Conservation (phyloP, 1,140 invertebrate species). For the Octopus bimaculoides region DNA sequence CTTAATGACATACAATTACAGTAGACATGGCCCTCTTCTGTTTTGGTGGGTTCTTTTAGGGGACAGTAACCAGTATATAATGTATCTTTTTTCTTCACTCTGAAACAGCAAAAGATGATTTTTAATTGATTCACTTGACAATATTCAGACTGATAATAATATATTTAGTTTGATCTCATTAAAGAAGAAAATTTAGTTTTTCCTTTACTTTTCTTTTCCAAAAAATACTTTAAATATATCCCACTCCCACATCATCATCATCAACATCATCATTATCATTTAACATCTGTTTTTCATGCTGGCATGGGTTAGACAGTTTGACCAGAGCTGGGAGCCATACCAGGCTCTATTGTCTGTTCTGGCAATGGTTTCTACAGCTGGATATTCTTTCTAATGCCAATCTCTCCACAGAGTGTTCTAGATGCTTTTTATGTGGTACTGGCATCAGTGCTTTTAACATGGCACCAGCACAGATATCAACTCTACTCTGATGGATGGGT, state of each 20-base stretch:
- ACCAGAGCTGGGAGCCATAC: too few species aligned
- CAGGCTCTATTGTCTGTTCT: too few species aligned
- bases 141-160: constrained; percentile 14
- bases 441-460: too few species aligned
- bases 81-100: constrained; percentile 26
- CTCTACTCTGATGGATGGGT: too few species aligned
- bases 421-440: too few species aligned
- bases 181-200: background rate
- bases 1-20: constrained; percentile 33
- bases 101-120: constrained; percentile 12
- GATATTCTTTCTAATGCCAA: too few species aligned
- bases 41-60: background rate
- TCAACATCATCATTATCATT: too few species aligned
- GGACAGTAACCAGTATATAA: constrained; percentile 34
- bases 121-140: background rate
- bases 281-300: too few species aligned
- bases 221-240: background rate
- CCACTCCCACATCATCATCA: background rate
- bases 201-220: constrained; percentile 5
- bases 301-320: too few species aligned
- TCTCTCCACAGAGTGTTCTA: too few species aligned
- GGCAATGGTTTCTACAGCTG: too few species aligned
- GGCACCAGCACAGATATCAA: too few species aligned
- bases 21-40: constrained; percentile 15
- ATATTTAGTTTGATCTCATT: background rate